Evolutionary conservation across 1,140 invertebrate species (phyloP), one percentile per base, ranked within the genome.

Genomic region (Sinella curviseta): DNA sequence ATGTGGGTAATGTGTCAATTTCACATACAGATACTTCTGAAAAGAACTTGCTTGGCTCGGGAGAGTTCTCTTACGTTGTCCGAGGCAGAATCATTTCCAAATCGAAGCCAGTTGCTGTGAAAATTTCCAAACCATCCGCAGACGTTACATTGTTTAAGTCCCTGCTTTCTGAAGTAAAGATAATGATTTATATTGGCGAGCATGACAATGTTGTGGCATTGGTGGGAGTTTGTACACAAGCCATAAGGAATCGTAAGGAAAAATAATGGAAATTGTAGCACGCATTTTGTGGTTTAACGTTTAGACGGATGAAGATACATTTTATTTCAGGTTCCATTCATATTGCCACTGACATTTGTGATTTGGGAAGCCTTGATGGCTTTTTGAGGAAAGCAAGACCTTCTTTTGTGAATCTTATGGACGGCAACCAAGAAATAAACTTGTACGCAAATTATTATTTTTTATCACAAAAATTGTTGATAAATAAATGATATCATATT

Each of bases 131-230:
- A 28, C 78, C 78, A 33, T 4, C 54, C 16, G 78, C 74, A 0
- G 74, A 79, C 60, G 39, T 79, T 12, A 35, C 74, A 17, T 33
- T 74, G 14, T 79, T 79, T 48, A 79, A 79, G 35, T 34, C 78
- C 2, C 34, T 79, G 14, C 36, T 79, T 30, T 74, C 36, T 3
- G 78, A 79, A 76, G 73, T 79, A 1, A 79, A 79, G 33, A 39
- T 79, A 28, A 79, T 79, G 73, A 57, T 57, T 17, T 76, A 76
- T 28, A 76, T 79, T 76, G 78, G 74, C 16, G 31, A 26, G 4
- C 78, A 79, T 39, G 54, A 75, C 26, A 8, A 79, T 65, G 55
- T 79, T 35, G 33, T 79, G 16, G 0, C 26, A 8, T 79, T 79
- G 8, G 30, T 79, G 33, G 78, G 78, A 65, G 78, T 65, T 75